These are phyloP conservation scores for Cataglyphis livida DNA, from an alignment of 2,888 invertebrate species.

Conservation along the genomic window DNA sequence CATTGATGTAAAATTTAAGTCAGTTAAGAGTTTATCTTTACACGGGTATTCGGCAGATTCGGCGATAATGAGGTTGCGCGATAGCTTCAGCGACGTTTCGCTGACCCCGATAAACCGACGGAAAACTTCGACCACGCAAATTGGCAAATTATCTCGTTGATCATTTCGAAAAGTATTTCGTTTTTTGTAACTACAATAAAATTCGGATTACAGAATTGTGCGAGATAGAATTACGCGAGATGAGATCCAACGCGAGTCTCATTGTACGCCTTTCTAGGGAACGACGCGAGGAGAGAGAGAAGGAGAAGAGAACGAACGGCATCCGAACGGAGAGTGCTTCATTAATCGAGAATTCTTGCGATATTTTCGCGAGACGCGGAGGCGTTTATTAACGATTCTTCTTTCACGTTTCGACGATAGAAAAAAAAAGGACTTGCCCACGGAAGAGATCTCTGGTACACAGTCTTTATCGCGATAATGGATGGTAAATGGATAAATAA, in stretches of 20 bases:
- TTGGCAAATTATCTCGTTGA: slow-evolving; percentile 7
- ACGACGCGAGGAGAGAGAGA: background rate
- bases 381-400: slow-evolving; percentile 29
- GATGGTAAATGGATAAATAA: background rate
- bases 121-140: background rate
- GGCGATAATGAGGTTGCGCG: background rate
- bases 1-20: slow-evolving; percentile 8
- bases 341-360: slow-evolving; percentile 30
- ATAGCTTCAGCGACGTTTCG: slow-evolving; percentile 56
- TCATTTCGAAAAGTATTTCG: background rate
- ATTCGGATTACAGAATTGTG: background rate
- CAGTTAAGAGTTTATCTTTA: slow-evolving; percentile 35
- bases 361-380: slow-evolving; percentile 12
- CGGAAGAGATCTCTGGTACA: background rate
- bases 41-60: background rate
- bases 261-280: background rate
- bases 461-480: background rate
- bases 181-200: background rate
- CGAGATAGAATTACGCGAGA: background rate
- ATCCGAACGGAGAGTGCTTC: background rate
- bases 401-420: background rate
- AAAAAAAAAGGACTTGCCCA: background rate
- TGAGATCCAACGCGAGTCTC: background rate
- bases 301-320: background rate
- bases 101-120: slow-evolving; percentile 57